Evolutionary conservation across 2,888 invertebrate species (phyloP).

Genomic region (Caenorhabditis becei): DNA sequence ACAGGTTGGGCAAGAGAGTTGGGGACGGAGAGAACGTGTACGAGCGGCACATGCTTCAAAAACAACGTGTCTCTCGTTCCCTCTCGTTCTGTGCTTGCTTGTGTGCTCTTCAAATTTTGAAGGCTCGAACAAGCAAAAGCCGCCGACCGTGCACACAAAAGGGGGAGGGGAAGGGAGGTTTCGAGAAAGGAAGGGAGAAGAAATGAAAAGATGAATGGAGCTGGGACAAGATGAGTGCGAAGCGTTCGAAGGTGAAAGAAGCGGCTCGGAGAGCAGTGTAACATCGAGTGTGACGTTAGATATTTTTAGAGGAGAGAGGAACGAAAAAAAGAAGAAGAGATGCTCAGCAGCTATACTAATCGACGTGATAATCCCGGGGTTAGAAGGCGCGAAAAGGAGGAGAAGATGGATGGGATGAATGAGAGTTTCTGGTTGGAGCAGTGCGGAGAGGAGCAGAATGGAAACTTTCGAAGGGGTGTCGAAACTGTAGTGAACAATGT

Average conservation of each 20-base stretch:
- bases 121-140: slow-evolving; percentile 40
- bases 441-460: neutral
- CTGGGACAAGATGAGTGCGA: slow-evolving; percentile 1
- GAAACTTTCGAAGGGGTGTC: neutral
- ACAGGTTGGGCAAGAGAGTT: slow-evolving; percentile 23
- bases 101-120: slow-evolving; percentile 53
- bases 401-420: slow-evolving; percentile 10
- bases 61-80: slow-evolving; percentile 6
- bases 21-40: slow-evolving; percentile 1
- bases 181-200: neutral
- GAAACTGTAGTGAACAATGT: slow-evolving; percentile 3
- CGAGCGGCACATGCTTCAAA: slow-evolving; percentile 8
- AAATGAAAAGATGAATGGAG: slow-evolving; percentile 14
- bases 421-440: neutral
- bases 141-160: slow-evolving; percentile 17
- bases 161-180: neutral
- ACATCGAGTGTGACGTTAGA: slow-evolving; percentile 4
- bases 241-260: slow-evolving; percentile 9
- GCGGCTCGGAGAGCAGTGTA: slow-evolving; percentile 5
- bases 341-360: slow-evolving; percentile 6
- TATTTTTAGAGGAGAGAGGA: slow-evolving; percentile 24
- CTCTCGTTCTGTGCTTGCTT: slow-evolving; percentile 8
- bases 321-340: slow-evolving; percentile 19
- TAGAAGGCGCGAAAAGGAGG: neutral
- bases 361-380: slow-evolving; percentile 16